A percentile compares a stretch with the other conserved stretches of the same genome.
Conservation (phyloP, 2,113 vertebrate genomes). For the Heterotilapia buettikoferi region DNA sequence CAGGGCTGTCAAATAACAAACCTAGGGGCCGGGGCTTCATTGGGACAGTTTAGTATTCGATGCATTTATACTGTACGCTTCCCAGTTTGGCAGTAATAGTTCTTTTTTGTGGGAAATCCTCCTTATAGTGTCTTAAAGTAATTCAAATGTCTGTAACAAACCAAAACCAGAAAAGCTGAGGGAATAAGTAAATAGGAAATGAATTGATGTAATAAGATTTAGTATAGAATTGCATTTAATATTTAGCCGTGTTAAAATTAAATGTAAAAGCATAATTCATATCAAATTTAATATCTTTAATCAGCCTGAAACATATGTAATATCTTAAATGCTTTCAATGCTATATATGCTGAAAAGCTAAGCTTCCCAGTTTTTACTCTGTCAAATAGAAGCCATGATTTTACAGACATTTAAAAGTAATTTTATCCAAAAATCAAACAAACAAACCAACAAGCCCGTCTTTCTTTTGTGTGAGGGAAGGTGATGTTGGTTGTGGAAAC, state of each 20-base stretch:
- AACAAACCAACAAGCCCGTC: background rate
- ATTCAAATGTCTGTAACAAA: background rate
- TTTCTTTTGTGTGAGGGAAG: background rate
- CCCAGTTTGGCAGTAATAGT: background rate
- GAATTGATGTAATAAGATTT: background rate
- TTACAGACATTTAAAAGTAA: background rate
- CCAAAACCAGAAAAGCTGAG: background rate
- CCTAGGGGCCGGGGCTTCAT: background rate
- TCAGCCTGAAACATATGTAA: background rate
- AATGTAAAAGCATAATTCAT: background rate
- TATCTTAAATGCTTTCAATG: background rate
- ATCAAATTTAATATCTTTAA: background rate
- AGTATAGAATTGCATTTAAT: background rate
- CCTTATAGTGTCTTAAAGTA: background rate
- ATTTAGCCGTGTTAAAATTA: background rate
- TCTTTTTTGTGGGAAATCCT: background rate
- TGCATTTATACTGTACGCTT: background rate
- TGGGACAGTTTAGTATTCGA: background rate
- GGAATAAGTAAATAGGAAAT: background rate
- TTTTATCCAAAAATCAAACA: background rate
- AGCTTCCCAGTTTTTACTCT: background rate
- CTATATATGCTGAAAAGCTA: background rate
- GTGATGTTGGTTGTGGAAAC: background rate
- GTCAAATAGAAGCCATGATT: background rate
- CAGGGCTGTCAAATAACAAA: constrained; percentile 20